Evolutionary conservation across 2,888 invertebrate species (phyloP).

Genomic region (Diadegma fenestrale): DNA sequence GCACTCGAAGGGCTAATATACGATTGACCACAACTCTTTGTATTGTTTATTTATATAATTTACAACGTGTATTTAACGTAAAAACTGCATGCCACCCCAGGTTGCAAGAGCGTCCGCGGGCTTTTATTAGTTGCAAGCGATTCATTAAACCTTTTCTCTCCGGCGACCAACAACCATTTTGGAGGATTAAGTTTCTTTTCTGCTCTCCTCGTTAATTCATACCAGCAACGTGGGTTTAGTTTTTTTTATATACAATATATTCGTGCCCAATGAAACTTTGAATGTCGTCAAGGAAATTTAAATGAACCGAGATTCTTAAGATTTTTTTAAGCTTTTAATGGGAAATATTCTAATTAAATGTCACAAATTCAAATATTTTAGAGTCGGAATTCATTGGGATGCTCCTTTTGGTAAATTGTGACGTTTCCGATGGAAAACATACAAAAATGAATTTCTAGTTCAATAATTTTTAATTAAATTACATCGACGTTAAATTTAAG

Average conservation of each 20-base stretch:
- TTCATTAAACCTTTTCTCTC: constrained; percentile 65
- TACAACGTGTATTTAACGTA: constrained; percentile 79
- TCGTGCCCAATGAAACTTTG: neutral
- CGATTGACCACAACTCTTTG: constrained; percentile 79
- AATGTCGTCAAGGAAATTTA: neutral
- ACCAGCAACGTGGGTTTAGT: neutral
- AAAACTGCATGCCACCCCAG: constrained; percentile 79
- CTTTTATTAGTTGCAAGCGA: constrained; percentile 78
- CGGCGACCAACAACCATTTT: constrained; percentile 13
- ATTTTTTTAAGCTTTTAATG: neutral
- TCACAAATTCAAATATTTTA: neutral
- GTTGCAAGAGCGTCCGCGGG: constrained; percentile 81
- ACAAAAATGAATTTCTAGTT: neutral
- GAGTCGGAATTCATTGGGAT: neutral
- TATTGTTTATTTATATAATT: constrained; percentile 77
- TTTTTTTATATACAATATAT: neutral
- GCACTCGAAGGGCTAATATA: constrained; percentile 74
- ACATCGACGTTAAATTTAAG: neutral
- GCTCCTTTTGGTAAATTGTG: neutral
- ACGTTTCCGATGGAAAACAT: neutral
- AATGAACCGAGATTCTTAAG: too few species aligned
- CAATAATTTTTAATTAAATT: neutral
- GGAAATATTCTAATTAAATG: neutral
- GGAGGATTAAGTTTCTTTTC: constrained; percentile 1
- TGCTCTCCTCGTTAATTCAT: neutral